These are phyloP conservation scores for Triplophysa rosa DNA, from an alignment of 2,113 vertebrate genomes.

Conservation along the genomic window DNA sequence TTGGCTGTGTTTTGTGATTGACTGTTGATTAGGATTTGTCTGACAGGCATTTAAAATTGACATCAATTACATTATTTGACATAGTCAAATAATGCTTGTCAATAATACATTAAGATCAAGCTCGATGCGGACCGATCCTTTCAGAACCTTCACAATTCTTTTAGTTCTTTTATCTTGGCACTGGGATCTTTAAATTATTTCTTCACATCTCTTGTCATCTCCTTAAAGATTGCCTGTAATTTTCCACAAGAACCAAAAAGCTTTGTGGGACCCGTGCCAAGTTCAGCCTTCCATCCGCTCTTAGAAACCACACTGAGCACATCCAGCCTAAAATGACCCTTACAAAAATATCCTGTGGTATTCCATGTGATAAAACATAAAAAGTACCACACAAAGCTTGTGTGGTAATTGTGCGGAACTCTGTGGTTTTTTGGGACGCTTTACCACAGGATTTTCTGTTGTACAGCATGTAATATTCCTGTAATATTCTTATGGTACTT, in stretches of 20 bases:
- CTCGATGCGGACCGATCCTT: not conserved
- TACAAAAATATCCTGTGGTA: no score
- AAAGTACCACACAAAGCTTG: no score
- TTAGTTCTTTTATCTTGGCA: slow-evolving; percentile 27
- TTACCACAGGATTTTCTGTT: no score
- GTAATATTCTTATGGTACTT: no score
- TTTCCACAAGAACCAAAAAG: slow-evolving; percentile 46
- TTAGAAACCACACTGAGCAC: not conserved
- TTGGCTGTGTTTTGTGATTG: no score
- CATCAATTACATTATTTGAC: not conserved
- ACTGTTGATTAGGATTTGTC: not conserved
- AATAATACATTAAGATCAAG: no score
- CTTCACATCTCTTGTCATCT: slow-evolving; percentile 38
- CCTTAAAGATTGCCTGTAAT: slow-evolving; percentile 29
- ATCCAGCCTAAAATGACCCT: not conserved
- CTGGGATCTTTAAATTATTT: slow-evolving; percentile 43
- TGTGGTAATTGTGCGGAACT: no score
- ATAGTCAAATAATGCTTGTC: not conserved
- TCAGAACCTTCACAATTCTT: not conserved
- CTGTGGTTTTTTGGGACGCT: no score
- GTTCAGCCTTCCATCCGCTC: not conserved
- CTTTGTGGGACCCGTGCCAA: slow-evolving; percentile 48
- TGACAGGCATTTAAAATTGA: not conserved
- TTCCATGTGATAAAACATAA: no score
- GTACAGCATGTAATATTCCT: no score